These are phyloP conservation scores for Pristis pectinata DNA, from an alignment of 2,797 vertebrate genomes.

Conservation along the genomic window DNA sequence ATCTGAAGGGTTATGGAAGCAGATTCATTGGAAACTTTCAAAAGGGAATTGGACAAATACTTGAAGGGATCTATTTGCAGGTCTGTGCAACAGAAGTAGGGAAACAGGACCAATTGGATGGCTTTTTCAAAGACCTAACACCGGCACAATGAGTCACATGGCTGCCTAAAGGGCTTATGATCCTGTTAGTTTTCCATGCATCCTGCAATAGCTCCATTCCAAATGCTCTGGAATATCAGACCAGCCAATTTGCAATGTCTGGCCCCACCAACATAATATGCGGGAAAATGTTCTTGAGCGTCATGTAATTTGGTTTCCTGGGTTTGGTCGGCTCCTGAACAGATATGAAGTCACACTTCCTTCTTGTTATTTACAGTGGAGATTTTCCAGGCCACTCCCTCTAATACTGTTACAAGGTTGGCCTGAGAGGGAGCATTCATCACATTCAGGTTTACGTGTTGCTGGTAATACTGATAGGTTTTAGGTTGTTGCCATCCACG, in stretches of 20 bases:
- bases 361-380: constrained; percentile 23
- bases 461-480: not conserved
- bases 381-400: not conserved
- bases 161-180: not conserved
- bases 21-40: not conserved
- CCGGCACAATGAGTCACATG: not conserved
- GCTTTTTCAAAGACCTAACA: not conserved
- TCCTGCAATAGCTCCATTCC: not conserved
- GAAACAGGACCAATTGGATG: not conserved
- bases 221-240: not conserved
- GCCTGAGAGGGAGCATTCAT: not conserved
- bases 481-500: no score
- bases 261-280: not conserved
- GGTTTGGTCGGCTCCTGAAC: not conserved
- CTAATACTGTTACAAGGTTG: not conserved
- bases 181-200: not conserved
- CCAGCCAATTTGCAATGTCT: not conserved
- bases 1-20: not conserved
- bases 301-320: constrained; percentile 12
- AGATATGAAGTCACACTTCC: not conserved
- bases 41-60: not conserved
- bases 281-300: not conserved
- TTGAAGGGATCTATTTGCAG: not conserved
- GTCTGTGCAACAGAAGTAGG: not conserved
- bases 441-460: not conserved